Evolutionary conservation across 1,140 invertebrate species (phyloP).

Genomic region (Manduca sexta): DNA sequence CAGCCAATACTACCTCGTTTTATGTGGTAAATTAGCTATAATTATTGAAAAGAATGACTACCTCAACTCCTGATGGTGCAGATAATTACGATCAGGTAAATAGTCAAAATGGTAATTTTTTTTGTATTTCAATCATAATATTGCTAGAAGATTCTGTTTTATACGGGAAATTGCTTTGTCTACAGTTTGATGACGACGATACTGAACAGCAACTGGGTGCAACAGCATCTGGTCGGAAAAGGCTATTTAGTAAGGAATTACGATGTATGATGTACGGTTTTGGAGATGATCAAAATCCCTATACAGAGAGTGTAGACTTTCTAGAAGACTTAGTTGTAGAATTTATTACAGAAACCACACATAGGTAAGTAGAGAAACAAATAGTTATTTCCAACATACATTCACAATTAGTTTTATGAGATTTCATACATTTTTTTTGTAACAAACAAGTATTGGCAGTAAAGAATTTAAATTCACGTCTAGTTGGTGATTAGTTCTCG

Average conservation of each 20-base stretch:
- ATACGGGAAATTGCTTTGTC: not conserved
- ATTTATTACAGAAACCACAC: slow-evolving; percentile 96
- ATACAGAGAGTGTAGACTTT: slow-evolving; percentile 98
- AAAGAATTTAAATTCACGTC: no score
- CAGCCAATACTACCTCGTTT: not conserved
- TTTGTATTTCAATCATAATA: not conserved
- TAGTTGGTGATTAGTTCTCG: no score
- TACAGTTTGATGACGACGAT: slow-evolving; percentile 61
- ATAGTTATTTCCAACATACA: not conserved
- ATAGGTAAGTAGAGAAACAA: slow-evolving; percentile 73
- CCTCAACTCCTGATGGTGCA: slow-evolving; percentile 37
- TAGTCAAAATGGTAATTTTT: not conserved
- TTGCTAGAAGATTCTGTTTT: not conserved
- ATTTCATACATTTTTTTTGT: not conserved
- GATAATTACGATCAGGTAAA: slow-evolving; percentile 62
- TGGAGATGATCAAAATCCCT: slow-evolving; percentile 99
- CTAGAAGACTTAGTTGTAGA: slow-evolving; percentile 98
- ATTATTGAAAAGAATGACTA: slow-evolving; percentile 38
- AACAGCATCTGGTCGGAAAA: slow-evolving; percentile 83
- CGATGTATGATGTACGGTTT: slow-evolving; percentile 99
- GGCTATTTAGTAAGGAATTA: slow-evolving; percentile 92
- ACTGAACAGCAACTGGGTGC: slow-evolving; percentile 55
- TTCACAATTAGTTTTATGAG: not conserved
- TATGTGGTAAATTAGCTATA: no score
- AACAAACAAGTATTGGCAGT: no score